Evolutionary conservation across 2,113 vertebrate species (phyloP), one percentile per base, ranked within the genome.

Genomic region (Equus quagga): DNA sequence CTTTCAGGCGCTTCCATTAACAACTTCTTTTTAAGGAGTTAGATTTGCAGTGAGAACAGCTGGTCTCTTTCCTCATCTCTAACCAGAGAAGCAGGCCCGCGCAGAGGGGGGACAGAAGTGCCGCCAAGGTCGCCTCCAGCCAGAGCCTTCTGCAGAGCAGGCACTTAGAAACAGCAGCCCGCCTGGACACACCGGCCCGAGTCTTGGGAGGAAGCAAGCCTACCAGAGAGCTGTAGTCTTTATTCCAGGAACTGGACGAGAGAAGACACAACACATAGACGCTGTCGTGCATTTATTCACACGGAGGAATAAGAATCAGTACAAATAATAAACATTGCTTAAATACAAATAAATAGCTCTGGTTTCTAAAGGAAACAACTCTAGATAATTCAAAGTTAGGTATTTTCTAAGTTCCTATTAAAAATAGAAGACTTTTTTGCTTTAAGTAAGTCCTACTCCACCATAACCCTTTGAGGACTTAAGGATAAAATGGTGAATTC

Each of bases 321-420:
- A 98, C 98, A 98, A 98, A 98, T 96, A 95, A 98, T 93, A 96
- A 96, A 92, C 95, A 97, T 26, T 95, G 94, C 94, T 97, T 87
- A 97, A 98, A 98, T 98, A 98, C 98, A 99, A 98, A 98, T 97
- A 98, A 98, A 98, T 98, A 98, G 17, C 91, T 96, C 75, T 80
- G 18, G 89, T 54, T 98, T 98, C 96, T 97, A 97, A 97, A 54
- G 54, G 79, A 97, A 98, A 97, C 86, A 86, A 93, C n/a, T 96
- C 75, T 95, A 89, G 6, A 72, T 11, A 7, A 88, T 65, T 19
- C 58, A 73, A 98, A 94, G 51, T 64, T 17, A 89, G 95, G 79
- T 89, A 96, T 97, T 96, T 96, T 46, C 97, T 94, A 95, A 97
- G 80, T 95, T 98, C 93, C 98, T 97, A 96, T 73, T 0, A 89